These are phyloP conservation scores for Oncorhynchus kisutch DNA, from an alignment of 2,113 vertebrate species.

Conservation along the genomic window DNA sequence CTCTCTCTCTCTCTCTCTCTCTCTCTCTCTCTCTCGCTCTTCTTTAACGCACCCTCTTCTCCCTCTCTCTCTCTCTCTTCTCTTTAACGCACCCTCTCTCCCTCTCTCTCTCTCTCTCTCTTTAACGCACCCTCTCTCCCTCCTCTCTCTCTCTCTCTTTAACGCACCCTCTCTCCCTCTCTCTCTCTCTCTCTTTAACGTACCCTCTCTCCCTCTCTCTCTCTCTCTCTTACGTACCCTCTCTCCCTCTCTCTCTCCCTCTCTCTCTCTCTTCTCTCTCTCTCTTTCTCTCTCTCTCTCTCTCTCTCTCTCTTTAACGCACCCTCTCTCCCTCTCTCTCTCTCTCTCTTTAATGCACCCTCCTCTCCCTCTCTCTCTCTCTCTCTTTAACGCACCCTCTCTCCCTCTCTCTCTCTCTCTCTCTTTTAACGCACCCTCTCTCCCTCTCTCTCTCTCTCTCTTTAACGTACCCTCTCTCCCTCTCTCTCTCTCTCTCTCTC, in stretches of 20 bases:
- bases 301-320: conserved; percentile 50
- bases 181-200: conserved; percentile 35
- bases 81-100: conserved; percentile 48
- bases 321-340: not conserved
- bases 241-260: not conserved
- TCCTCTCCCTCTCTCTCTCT: not conserved
- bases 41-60: conserved; percentile 50
- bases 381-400: conserved; percentile 48
- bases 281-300: not conserved
- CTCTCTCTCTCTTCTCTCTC: no score
- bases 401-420: not conserved
- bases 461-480: conserved; percentile 48
- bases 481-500: not conserved
- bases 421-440: conserved; percentile 47
- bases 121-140: conserved; percentile 48
- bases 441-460: not conserved
- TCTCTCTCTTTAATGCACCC: conserved; percentile 48
- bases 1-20: not conserved
- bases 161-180: no score
- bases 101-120: not conserved
- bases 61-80: not conserved
- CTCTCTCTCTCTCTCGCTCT: not conserved
- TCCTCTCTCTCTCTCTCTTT: no score
- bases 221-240: conserved; percentile 41
- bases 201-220: conserved; percentile 18